Conservation (phyloP, 2,888 invertebrate species). For the Eremobia ochroleuca region DNA sequence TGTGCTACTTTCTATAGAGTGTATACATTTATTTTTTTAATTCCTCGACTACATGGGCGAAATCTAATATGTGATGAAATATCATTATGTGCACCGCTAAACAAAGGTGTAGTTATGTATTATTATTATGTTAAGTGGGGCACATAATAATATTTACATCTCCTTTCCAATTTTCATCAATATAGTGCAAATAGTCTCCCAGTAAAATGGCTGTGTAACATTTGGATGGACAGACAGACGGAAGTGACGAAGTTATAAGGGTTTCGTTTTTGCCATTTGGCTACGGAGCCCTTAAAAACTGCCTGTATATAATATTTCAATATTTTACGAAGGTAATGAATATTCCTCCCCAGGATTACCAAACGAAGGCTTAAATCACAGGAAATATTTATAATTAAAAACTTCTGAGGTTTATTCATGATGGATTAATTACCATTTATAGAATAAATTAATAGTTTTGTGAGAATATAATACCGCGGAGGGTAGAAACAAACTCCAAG, state of each 20-base stretch:
- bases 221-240: background rate
- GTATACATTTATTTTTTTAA: background rate
- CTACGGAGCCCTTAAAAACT: background rate
- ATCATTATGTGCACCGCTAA: no score
- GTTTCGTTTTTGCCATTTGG: background rate
- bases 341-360: background rate
- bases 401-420: conserved; percentile 13
- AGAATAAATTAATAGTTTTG: background rate
- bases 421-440: conserved; percentile 15
- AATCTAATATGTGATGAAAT: no score
- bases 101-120: no score
- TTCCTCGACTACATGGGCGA: background rate
- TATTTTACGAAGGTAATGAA: conserved; percentile 24
- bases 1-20: background rate
- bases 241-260: background rate
- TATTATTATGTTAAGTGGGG: background rate
- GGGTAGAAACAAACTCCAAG: background rate
- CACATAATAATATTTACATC: background rate
- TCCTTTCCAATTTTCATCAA: background rate
- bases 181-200: background rate
- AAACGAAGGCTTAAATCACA: conserved; percentile 8
- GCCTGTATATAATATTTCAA: conserved; percentile 12
- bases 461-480: background rate
- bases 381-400: conserved; percentile 23
- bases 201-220: background rate